Conservation (phyloP, 2,113 vertebrate species). For the Cepphus grylle region DNA sequence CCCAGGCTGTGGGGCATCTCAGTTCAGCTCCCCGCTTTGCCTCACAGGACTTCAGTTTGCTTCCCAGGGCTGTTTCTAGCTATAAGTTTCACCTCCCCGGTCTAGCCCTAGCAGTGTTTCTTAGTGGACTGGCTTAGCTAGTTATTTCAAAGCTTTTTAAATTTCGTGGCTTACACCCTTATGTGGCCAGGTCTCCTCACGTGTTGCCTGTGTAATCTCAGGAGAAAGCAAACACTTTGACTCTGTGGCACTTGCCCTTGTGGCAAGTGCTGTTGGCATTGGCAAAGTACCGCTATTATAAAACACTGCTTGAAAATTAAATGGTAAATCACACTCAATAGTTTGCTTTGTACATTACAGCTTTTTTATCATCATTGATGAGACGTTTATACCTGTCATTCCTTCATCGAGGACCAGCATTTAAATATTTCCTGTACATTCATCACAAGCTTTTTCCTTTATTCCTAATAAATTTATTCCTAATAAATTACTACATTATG, state of each 20-base stretch:
- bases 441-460: neutral
- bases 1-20: neutral
- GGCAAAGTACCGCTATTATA: neutral
- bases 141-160: neutral
- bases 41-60: neutral
- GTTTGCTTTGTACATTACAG: neutral
- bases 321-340: neutral
- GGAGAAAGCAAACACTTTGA: neutral
- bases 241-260: neutral
- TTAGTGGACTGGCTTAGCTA: neutral
- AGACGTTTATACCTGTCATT: neutral
- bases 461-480: neutral
- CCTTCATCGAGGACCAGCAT: neutral
- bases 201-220: neutral
- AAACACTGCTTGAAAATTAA: neutral
- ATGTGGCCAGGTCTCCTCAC: neutral
- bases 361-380: neutral
- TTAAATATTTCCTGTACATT: neutral
- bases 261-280: neutral
- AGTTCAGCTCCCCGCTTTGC: neutral
- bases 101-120: neutral
- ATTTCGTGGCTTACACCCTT: neutral
- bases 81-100: neutral
- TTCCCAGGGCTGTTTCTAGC: neutral
- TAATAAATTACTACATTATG: neutral